Evolutionary conservation across 2,113 vertebrate genomes (phyloP), one percentile per base, ranked within the genome.

Genomic region (Phrynosoma platyrhinos): DNA sequence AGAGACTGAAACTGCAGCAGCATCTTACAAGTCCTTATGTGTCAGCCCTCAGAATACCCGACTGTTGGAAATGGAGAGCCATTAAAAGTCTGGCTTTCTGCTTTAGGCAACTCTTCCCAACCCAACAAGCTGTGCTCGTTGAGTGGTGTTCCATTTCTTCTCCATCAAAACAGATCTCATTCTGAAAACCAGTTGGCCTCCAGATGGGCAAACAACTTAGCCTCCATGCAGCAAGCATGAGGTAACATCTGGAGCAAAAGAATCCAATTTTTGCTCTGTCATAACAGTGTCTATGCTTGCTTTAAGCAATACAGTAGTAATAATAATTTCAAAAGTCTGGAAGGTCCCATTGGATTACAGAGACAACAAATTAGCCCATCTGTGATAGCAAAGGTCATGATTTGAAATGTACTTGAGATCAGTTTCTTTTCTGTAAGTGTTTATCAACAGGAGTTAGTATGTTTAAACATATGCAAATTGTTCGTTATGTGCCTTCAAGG

Each of bases 301-400:
- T 68, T n/a, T 58, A 13, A 30, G 30, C n/a, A 30, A 9, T 10
- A 36, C 20, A 9, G 72, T 79, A 52, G 20, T 62, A 62, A 62
- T 62, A 14, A 62, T 62, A 62, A 62, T 62, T 62, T 62, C 14
- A 4, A 84, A 92, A 90, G 12, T 64, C 78, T 82, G 23, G 0
- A 0, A 21, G 27, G 30, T 4, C 14, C 0, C 0, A 42, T 12
- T 18, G 40, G 85, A 42, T 9, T 74, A 0, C 9, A 75, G 30
- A 36, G 0, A 0, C 21, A 85, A 16, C 9, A 10, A 5, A 62
- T 82, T 75, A 36, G 30, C 52, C 58, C 74, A 2, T 76, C 40
- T 25, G 2, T 0, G 18, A 71, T 62, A 83, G 40, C 32, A 71
- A 23, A n/a, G 52, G 21, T 47, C 32, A 13, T 32, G 27, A n/a